Conservation (phyloP, 2,113 vertebrate species). For the Corythornis vintsioides region DNA sequence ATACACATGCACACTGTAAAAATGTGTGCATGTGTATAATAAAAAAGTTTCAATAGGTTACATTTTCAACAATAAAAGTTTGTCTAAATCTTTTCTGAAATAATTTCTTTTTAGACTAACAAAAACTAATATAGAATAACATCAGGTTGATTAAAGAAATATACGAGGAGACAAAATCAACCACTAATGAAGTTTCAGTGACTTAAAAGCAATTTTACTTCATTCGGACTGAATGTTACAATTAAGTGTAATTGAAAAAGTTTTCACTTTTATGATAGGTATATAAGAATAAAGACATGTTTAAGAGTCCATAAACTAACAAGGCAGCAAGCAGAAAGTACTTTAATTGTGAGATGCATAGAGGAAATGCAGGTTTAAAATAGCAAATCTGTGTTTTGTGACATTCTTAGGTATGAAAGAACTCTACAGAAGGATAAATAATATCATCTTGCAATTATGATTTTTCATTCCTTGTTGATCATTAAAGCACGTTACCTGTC, state of each 20-base stretch:
- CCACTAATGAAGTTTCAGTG: neutral
- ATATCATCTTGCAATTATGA: neutral
- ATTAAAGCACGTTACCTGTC: neutral
- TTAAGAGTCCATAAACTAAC: neutral
- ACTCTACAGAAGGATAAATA: neutral
- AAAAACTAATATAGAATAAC: neutral
- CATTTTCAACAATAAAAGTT: neutral
- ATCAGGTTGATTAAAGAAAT: neutral
- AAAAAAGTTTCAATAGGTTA: neutral
- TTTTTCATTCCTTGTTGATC: neutral
- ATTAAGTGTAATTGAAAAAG: neutral
- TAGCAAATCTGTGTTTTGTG: neutral
- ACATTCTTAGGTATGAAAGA: neutral
- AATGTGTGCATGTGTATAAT: neutral
- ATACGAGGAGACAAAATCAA: neutral
- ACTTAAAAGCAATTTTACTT: neutral
- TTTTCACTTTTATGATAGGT: neutral
- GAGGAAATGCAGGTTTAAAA: neutral
- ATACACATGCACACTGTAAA: neutral
- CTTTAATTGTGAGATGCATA: neutral
- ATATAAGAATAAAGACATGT: neutral
- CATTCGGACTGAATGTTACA: neutral
- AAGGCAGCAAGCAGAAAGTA: neutral
- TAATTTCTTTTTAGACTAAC: neutral
- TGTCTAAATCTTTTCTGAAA: neutral